These are phyloP conservation scores for Peromyscus eremicus DNA, from an alignment of 2,797 vertebrate genomes.

Conservation along the genomic window DNA sequence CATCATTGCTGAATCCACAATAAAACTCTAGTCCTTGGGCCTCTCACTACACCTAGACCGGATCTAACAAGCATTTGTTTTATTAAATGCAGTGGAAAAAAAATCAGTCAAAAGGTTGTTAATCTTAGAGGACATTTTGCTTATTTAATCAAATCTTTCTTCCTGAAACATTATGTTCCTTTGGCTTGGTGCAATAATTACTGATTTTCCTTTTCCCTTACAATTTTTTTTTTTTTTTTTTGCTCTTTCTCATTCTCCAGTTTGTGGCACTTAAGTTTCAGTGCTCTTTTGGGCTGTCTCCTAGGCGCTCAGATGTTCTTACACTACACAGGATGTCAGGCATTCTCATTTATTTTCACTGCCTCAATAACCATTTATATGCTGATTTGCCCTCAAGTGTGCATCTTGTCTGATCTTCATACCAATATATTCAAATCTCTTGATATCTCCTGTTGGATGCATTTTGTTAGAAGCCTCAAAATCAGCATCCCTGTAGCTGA, in stretches of 20 bases:
- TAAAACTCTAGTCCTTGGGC: not conserved
- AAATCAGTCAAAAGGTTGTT: not conserved
- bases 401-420: not conserved
- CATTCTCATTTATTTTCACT: slow-evolving; percentile 66
- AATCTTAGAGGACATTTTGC: slow-evolving; percentile 2
- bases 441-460: not conserved
- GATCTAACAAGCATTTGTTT: slow-evolving; percentile 5
- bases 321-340: slow-evolving; percentile 30
- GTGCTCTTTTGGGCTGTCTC: slow-evolving; percentile 33
- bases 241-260: not conserved
- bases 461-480: not conserved
- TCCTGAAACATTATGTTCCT: not conserved
- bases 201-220: not conserved
- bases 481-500: not conserved
- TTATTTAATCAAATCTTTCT: not conserved
- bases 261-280: slow-evolving; percentile 33
- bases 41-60: not conserved
- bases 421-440: slow-evolving; percentile 14
- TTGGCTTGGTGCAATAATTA: not conserved
- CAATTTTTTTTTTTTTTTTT: not conserved
- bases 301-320: slow-evolving; percentile 20
- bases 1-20: not conserved
- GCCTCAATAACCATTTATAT: slow-evolving; percentile 63
- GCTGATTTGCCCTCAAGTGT: slow-evolving; percentile 40
- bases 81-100: slow-evolving; percentile 20